Base-by-base conservation (phyloP, 2,888 invertebrate species). In the Acrobasis repandana region DNA sequence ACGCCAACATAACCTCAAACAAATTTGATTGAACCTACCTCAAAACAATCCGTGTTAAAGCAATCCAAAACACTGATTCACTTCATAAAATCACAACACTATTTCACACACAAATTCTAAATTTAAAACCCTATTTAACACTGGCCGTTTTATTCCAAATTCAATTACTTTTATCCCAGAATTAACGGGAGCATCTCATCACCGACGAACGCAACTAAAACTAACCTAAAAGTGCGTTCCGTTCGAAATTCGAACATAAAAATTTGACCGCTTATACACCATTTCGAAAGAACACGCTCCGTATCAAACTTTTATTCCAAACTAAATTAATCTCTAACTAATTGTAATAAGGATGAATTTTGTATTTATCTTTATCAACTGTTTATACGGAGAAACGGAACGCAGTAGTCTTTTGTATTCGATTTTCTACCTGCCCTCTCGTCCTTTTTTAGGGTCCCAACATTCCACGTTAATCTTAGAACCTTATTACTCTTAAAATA, bases 181-280 rank as follows among this genome's bases (percentile, higher is more conserved):
- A 71, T 64, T 67, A 64, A 65, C 66, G 57, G 65, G 66, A 73
- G 70, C 82, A 80, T 73, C 79, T 72, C 74, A 77, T 51, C 67
- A 73, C 70, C 77, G 81, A 81, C 75, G 77, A 76, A 76, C 77
- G 72, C 71, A 77, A 47, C 76, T 70, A 68, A 76, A 85, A 89
- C 90, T 88, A 90, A 90, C 88, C 89, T 88, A 86, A 84, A 87
- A 87, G 52, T 52, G 51, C 80, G 73, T 72, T 69, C 82, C 76
- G 75, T 75, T 73, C 76, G 66, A 76, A 75, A 75, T 76, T 76
- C 75, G 69, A 74, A 80, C 82, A 80, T 85, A 86, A 88, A 89
- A 90, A 81, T 83, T 88, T 87, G 89, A 88, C 87, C 90, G 82
- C 80, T 86, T 79, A 85, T 82, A 83, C 82, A 82, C 76, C 79